phyloP scores from a whole-genome alignment of 2,113 vertebrate genomes.

The Diphyllodes magnificus region DNA sequence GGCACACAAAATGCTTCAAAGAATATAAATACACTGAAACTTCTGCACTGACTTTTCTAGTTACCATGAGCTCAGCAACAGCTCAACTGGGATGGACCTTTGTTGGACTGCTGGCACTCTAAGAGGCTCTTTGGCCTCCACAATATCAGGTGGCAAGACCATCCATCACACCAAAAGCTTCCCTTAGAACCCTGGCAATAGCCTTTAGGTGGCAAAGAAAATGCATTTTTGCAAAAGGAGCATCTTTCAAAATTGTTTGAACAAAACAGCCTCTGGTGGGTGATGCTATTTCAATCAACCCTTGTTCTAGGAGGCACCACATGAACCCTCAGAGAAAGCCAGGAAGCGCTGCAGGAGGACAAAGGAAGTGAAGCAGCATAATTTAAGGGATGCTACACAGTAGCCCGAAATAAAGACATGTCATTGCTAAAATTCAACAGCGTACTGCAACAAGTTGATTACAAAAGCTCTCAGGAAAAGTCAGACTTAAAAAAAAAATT shows the following conservation, averaged over 20 bases:
- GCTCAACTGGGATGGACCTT: background rate
- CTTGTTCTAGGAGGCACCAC: background rate
- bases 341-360: fast-evolving
- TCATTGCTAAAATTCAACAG: background rate
- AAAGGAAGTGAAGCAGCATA: background rate
- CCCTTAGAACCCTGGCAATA: background rate
- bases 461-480: background rate
- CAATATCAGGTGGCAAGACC: fast-evolving
- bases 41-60: background rate
- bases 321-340: background rate
- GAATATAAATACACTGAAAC: background rate
- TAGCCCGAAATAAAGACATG: background rate
- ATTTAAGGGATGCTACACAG: background rate
- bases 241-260: background rate
- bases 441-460: background rate
- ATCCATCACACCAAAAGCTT: background rate
- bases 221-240: background rate
- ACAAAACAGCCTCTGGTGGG: background rate
- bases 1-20: background rate
- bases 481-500: background rate
- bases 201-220: background rate
- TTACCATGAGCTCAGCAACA: background rate
- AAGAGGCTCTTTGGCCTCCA: background rate
- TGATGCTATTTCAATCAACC: background rate
- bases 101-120: fast-evolving